Conservation (phyloP, 2,797 vertebrate species). For the Myioborus miniatus region DNA sequence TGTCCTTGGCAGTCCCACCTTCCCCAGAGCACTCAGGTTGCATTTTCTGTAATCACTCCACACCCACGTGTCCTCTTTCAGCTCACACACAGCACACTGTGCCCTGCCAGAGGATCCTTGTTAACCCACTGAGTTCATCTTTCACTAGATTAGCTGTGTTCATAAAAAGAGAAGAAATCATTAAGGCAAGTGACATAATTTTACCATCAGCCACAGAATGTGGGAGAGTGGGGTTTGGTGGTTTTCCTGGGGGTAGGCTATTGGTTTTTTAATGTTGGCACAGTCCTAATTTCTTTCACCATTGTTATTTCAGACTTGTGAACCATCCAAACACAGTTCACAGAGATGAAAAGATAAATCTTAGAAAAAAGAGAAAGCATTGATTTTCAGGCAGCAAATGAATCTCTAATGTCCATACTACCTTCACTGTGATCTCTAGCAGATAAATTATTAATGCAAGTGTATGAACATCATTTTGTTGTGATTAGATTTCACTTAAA, state of each 20-base stretch:
- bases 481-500: slow-evolving; percentile 81
- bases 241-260: neutral
- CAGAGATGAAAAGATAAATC: slow-evolving; percentile 49
- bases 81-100: neutral
- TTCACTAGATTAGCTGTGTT: neutral
- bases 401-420: slow-evolving; percentile 66
- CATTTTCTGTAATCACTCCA: neutral
- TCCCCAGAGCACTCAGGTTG: neutral
- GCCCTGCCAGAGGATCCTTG: neutral
- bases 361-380: slow-evolving; percentile 46
- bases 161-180: neutral
- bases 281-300: slow-evolving; percentile 24
- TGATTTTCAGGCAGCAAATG: slow-evolving; percentile 57
- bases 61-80: neutral
- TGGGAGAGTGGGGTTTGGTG: neutral
- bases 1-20: neutral
- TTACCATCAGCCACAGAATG: neutral
- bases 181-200: slow-evolving; percentile 21
- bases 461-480: slow-evolving; percentile 81
- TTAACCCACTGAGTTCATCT: neutral
- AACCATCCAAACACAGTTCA: slow-evolving; percentile 37
- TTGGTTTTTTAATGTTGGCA: neutral
- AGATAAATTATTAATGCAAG: slow-evolving; percentile 79
- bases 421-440: slow-evolving; percentile 65
- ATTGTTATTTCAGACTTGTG: slow-evolving; percentile 49